These are phyloP conservation scores for Apamea anceps DNA, from an alignment of 2,888 invertebrate genomes.

Conservation along the genomic window DNA sequence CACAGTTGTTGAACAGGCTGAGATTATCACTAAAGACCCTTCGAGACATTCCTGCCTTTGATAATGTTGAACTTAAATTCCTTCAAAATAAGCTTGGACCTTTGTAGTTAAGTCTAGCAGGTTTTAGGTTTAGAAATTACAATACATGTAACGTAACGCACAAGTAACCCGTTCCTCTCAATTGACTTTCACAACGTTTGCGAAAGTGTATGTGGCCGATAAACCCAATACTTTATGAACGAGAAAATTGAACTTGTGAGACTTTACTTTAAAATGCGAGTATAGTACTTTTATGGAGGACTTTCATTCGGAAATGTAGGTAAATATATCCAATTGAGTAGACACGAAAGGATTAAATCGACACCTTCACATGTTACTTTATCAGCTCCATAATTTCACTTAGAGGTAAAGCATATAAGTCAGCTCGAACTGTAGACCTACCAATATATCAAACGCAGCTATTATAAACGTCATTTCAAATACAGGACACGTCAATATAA, in stretches of 20 bases:
- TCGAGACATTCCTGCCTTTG: conserved; percentile 8
- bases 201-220: conserved; percentile 31
- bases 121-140: conserved; percentile 25
- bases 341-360: not conserved
- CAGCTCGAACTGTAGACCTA: not conserved
- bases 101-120: conserved; percentile 22
- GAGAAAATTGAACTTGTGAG: conserved; percentile 41
- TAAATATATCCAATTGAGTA: not conserved
- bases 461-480: conserved; percentile 35
- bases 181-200: conserved; percentile 40
- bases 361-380: not conserved
- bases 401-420: not conserved
- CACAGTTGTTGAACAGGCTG: conserved; percentile 24
- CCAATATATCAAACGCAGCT: conserved; percentile 28
- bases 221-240: conserved; percentile 45
- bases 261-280: conserved; percentile 21
- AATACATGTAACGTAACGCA: conserved; percentile 23
- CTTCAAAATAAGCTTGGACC: conserved; percentile 16
- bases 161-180: conserved; percentile 25
- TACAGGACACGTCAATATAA: conserved; percentile 43
- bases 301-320: not conserved
- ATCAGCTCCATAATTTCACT: not conserved
- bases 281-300: not conserved
- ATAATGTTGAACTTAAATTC: conserved; percentile 9
- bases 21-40: conserved; percentile 20